Evolutionary conservation across 2,888 invertebrate species (phyloP).

Genomic region (Iselma pallidipennis): DNA sequence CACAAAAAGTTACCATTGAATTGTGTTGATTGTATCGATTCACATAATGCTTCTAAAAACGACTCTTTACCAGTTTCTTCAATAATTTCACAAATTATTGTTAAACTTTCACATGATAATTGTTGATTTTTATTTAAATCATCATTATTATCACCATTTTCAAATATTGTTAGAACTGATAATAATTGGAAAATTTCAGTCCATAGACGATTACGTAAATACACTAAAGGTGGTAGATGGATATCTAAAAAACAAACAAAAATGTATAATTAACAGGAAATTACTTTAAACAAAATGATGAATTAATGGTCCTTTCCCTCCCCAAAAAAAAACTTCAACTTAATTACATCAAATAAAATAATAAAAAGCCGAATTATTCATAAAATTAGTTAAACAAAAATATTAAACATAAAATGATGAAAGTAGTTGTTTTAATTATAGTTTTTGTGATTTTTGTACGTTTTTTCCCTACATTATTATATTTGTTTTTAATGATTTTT

Average conservation of each 20-base stretch:
- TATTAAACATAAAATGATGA: constrained; percentile 5
- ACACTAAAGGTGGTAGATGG: constrained; percentile 50
- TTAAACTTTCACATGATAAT: constrained; percentile 31
- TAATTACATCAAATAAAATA: not conserved
- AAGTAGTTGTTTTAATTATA: not conserved
- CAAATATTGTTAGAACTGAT: constrained; percentile 47
- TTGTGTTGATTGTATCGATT: constrained; percentile 45
- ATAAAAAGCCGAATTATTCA: not conserved
- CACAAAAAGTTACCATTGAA: constrained; percentile 36
- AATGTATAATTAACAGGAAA: constrained; percentile 1
- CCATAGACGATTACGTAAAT: constrained; percentile 58
- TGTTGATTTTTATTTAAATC: not conserved
- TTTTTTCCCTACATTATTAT: not conserved
- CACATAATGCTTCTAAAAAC: constrained; percentile 50
- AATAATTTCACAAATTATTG: constrained; percentile 36
- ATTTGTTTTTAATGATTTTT: not conserved
- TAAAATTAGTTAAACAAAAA: not conserved
- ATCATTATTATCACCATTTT: constrained; percentile 11
- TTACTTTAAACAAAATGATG: not conserved
- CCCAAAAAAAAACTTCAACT: not conserved
- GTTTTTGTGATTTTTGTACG: constrained; percentile 6
- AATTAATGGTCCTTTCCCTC: not conserved
- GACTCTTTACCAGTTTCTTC: constrained; percentile 36
- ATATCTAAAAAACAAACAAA: constrained; percentile 42
- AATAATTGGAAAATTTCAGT: constrained; percentile 57